Conservation (phyloP, 1,140 invertebrate genomes). For the Trichogramma pretiosum region DNA sequence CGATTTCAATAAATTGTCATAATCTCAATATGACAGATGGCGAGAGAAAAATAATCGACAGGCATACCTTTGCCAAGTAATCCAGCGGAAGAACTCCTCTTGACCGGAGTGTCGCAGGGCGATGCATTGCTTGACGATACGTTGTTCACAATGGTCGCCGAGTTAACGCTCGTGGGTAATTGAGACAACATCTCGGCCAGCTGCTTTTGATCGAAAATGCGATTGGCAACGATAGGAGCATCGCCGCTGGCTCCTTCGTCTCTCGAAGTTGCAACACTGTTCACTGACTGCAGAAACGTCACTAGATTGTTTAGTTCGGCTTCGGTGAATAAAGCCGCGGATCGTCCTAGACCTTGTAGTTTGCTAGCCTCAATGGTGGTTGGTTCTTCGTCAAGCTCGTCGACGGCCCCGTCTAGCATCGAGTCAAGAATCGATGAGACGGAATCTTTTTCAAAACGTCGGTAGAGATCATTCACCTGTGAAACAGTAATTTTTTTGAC, state of each 20-base stretch:
- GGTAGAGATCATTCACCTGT: slow-evolving; percentile 57
- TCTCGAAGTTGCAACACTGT: neutral
- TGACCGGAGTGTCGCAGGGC: slow-evolving; percentile 29
- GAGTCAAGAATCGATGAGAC: slow-evolving; percentile 65
- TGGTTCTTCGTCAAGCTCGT: slow-evolving; percentile 49
- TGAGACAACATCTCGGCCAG: slow-evolving; percentile 35
- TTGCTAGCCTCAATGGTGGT: slow-evolving; percentile 50
- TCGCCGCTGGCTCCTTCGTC: slow-evolving; percentile 19
- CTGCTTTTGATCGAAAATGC: slow-evolving; percentile 29
- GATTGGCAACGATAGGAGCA: neutral
- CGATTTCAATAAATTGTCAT: slow-evolving; percentile 1
- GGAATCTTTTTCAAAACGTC: slow-evolving; percentile 66
- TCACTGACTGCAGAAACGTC: slow-evolving; percentile 41
- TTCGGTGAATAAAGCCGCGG: slow-evolving; percentile 60
- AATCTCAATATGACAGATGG: neutral
- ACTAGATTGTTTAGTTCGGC: slow-evolving; percentile 57
- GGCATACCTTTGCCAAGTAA: slow-evolving; percentile 37
- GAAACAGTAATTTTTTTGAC: neutral
- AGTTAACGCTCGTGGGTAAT: slow-evolving; percentile 26
- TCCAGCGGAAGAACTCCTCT: slow-evolving; percentile 30
- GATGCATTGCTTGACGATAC: slow-evolving; percentile 27
- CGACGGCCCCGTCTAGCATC: slow-evolving; percentile 54
- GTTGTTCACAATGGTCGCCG: slow-evolving; percentile 27
- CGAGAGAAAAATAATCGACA: slow-evolving; percentile 2
- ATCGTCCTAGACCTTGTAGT: slow-evolving; percentile 52